Evolutionary conservation across 2,113 vertebrate genomes (phyloP).

Genomic region (Chunga burmeisteri): DNA sequence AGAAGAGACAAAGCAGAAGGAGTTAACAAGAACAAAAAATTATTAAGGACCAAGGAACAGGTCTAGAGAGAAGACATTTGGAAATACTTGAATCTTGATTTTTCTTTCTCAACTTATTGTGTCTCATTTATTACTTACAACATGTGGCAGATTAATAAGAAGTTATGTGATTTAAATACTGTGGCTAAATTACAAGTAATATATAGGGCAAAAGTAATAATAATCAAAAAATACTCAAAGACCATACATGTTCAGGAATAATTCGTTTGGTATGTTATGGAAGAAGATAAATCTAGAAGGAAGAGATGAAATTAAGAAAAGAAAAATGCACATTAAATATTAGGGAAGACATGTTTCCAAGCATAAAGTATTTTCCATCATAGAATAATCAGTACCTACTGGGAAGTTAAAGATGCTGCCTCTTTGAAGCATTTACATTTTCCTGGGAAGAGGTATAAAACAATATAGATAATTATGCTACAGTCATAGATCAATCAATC

Average conservation of each 20-base stretch:
- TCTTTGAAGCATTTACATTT: neutral
- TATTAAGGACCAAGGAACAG: neutral
- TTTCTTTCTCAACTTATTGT: neutral
- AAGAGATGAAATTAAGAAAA: neutral
- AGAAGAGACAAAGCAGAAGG: neutral
- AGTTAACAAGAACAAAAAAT: neutral
- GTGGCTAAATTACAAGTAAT: neutral
- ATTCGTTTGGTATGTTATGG: neutral
- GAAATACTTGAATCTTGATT: neutral
- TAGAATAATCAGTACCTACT: neutral
- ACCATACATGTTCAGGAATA: neutral
- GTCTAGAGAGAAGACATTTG: neutral
- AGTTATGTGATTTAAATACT: neutral
- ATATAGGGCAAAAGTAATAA: neutral
- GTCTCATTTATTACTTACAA: neutral
- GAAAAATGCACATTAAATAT: neutral
- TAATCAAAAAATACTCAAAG: neutral
- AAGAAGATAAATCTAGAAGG: neutral
- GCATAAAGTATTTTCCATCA: neutral
- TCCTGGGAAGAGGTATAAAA: neutral
- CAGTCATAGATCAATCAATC: neutral
- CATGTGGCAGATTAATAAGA: neutral
- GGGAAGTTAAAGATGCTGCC: neutral
- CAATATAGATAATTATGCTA: neutral
- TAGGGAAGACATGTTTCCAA: neutral